Evolutionary conservation across 2,888 invertebrate genomes (phyloP), one percentile per base, ranked within the genome.

Genomic region (Limenitis camilla): DNA sequence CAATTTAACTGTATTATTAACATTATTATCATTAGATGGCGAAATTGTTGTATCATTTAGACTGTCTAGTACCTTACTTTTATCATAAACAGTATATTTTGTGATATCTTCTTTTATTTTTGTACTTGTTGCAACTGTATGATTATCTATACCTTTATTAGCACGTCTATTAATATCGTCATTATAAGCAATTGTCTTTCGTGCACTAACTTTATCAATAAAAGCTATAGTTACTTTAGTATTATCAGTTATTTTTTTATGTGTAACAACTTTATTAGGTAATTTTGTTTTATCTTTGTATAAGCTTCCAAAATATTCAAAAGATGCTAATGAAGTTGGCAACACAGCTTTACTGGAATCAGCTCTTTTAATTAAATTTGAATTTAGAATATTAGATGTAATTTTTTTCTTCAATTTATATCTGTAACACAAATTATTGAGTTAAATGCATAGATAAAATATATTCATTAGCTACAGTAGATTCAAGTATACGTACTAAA

Each of bases 271-370:
- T 35, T 35, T 35, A 8, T 10, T 5, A 35, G 35, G 10, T 35
- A 8, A 5, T 35, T 35, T 35, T 5, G 35, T 35, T 9, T 40
- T 49, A 10, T 28, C 33, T 41, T 49, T 52, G 19, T 52, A 48
- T 38, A 59, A 42, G 43, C 44, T 56, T 10, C 59, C 59, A 30
- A 57, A 57, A n/a, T 52, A 35, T 30, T 55, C 59, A 19, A 41
- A 6, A 4, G 59, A 57, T 3, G 28, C 29, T 33, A 29, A n/a
- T 6, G 49, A 7, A 9, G 39, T 28, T 35, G 5, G 4, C 40
- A 9, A 7, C 28, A 36, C 31, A 39, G 8, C 10, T 35, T 36
- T 44, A 29, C 27, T 30, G 19, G 19, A 19, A 19, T 19, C 19
- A 19, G 10, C 6, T 28, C 2, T 44, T 35, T 33, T 50, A 8